Percentiles rank a stretch among this genome's conserved stretches.
phyloP scores from a whole-genome alignment of 2,888 invertebrate species.

The Therioaphis trifolii region DNA sequence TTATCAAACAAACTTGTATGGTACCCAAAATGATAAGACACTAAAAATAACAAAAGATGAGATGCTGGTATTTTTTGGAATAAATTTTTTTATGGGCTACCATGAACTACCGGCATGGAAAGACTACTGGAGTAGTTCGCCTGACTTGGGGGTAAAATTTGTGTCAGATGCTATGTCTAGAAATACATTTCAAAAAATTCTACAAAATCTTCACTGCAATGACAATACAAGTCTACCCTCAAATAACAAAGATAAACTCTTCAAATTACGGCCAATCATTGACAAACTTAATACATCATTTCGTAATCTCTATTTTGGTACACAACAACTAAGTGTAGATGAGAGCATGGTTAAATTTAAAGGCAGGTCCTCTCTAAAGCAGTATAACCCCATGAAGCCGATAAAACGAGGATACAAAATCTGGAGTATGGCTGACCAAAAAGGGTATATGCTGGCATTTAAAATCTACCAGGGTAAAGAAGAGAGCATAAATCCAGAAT shows the following conservation, averaged over 20 bases:
- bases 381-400: slow-evolving; percentile 56
- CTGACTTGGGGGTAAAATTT: not conserved
- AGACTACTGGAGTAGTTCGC: not conserved
- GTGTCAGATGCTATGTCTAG: slow-evolving; percentile 25
- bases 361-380: slow-evolving; percentile 36
- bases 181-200: not conserved
- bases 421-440: slow-evolving; percentile 60
- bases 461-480: slow-evolving; percentile 57
- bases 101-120: not conserved
- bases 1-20: not conserved
- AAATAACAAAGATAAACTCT: slow-evolving; percentile 22
- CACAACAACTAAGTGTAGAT: slow-evolving; percentile 38
- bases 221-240: not conserved
- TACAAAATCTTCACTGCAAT: slow-evolving; percentile 7
- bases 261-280: slow-evolving; percentile 9
- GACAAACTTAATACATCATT: not conserved
- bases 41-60: not conserved
- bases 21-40: not conserved
- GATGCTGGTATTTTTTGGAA: not conserved
- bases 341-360: slow-evolving; percentile 63
- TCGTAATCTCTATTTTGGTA: not conserved
- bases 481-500: slow-evolving; percentile 58
- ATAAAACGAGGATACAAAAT: slow-evolving; percentile 63
- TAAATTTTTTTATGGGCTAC: slow-evolving; percentile 6
- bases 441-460: slow-evolving; percentile 31